Evolutionary conservation across 2,797 vertebrate species (phyloP), one percentile per base, ranked within the genome.

Genomic region (Microchirus variegatus): DNA sequence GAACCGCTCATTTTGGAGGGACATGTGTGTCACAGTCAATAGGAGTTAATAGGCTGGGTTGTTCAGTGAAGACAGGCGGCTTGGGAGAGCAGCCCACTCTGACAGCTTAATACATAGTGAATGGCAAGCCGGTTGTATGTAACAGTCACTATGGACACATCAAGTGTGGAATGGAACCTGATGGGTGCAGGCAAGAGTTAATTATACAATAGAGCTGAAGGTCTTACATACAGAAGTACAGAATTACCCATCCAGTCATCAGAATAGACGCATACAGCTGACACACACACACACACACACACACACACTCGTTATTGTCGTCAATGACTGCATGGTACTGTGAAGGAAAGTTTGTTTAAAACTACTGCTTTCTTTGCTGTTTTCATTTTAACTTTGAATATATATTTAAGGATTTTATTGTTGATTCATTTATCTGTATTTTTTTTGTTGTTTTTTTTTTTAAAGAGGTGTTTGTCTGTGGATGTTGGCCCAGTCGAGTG

Each of bases 1-100:
- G 94, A 96, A 94, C 95, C 94, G 95, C 95, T 98, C 96, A 96
- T 98, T 98, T 95, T 95, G 94, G 90, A 91, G 94, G 95, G 96
- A 97, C 96, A 97, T 96, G 95, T 95, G 96, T 98, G 97, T 98
- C 97, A 96, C 96, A 96, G 96, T 97, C 96, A 98, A 98, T 98
- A 96, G 95, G 94, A 96, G 94, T 96, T 98, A 98, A 98, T 95
- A 96, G 96, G 96, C 92, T 94, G 93, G 94, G 94, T 91, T 94
- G 94, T 95, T 95, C 87, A 91, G 95, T 64, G 85, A 35, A 90
- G 95, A 94, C 94, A 95, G 95, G 94, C 90, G 92, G 94, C 94
- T 92, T 84, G 89, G 90, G 91, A 90, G 86, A 85, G 89, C 81
- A 85, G 84, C 83, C 80, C 80, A 69, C 83, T 84, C 80, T 92